Base-by-base conservation (phyloP, 2,888 invertebrate genomes). In the Lordiphosa fenestrarum region DNA sequence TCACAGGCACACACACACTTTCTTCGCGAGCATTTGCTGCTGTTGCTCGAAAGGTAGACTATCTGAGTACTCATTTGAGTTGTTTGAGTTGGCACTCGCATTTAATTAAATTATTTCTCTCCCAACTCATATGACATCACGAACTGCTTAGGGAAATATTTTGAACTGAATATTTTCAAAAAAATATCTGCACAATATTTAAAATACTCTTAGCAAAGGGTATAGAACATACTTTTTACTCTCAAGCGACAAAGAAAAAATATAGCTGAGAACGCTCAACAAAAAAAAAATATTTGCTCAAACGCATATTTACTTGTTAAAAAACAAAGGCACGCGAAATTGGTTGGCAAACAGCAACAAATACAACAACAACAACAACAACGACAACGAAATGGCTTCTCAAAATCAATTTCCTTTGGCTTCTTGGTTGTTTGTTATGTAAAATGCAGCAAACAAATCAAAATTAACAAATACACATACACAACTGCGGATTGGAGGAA, bases 211-310 rank as follows among this genome's bases (percentile, higher is more conserved):
- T 23, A 23, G 23, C 23, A 23, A 23, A 23, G 23, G 23, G 23
- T 23, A 23, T 30, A 9, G 9, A 3, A 30, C 3, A 9, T 1
- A 7, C 30, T 30, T 30, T 7, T 30, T 30, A 30, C 9, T 12
- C 2, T 12, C 3, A 36, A 15, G 42, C 58, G 52, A 44, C 15
- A 35, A 2, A 40, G 51, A 52, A 56, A 46, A 53, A 53, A 37
- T 58, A 66, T 57, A 54, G 60, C 52, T 49, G 52, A 37, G 51
- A 54, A 66, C 67, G 63, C 72, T 71, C 66, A 66, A 50, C 61
- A 62, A n/a, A n/a, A n/a, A n/a, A n/a, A n/a, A 85, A 80, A 85
- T 85, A 83, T 85, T 83, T 80, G 66, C 62, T 61, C 68, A 75
- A 85, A 78, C 80, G 68, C 73, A 84, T 75, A 75, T 80, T 84